These are phyloP conservation scores for Galbula dea DNA, from an alignment of 2,113 vertebrate species.

Conservation along the genomic window DNA sequence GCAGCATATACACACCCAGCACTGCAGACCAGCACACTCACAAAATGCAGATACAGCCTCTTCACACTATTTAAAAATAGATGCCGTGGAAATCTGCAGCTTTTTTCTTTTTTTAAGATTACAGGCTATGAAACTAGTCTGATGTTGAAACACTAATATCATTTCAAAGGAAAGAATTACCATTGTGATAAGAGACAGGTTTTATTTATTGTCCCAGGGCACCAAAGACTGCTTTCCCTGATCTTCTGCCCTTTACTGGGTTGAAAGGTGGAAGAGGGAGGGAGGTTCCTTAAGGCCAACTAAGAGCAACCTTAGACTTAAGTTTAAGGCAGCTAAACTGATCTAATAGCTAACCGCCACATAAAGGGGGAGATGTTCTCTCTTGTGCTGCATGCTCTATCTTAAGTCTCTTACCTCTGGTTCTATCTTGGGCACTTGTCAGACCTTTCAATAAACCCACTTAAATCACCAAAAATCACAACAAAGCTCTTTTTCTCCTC, in stretches of 20 bases:
- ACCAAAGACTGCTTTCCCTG: background rate
- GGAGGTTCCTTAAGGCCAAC: background rate
- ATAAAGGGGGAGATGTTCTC: background rate
- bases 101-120: background rate
- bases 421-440: background rate
- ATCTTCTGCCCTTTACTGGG: background rate
- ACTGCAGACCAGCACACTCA: background rate
- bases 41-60: background rate
- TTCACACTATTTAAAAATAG: background rate
- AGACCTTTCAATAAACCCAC: background rate
- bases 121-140: background rate
- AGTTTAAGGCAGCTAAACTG: background rate
- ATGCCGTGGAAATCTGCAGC: background rate
- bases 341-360: background rate
- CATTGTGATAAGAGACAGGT: background rate
- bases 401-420: background rate
- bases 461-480: background rate
- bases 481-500: background rate
- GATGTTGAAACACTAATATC: background rate
- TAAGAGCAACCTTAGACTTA: background rate
- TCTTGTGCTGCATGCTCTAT: background rate
- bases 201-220: background rate
- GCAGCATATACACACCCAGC: background rate
- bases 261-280: background rate
- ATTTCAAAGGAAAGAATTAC: background rate